Base-by-base conservation (phyloP, 2,113 vertebrate genomes). In the Orientallactaga bullata region DNA sequence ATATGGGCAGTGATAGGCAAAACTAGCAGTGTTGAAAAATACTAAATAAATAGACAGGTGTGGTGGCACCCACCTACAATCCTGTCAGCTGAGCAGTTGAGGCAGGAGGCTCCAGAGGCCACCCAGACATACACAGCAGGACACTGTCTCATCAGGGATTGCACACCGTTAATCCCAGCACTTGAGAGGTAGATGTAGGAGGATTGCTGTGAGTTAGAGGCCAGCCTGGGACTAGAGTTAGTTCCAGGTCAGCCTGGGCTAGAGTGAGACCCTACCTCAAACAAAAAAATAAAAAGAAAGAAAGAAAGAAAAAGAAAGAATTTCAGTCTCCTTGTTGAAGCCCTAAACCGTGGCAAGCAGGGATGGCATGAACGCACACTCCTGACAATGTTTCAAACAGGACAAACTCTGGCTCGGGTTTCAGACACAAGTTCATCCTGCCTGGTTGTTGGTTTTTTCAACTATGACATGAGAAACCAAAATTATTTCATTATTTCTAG, bases 1-100 rank as follows among this genome's bases (percentile, higher is more conserved):
- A 58, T n/a, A 89, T 87, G 20, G n/a, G 30, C 47, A 86, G 61
- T 35, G 47, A 71, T 2, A 81, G 37, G 35, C 58, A 96, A 94
- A 95, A 96, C 2, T 2, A 90, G 35, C 63, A 71, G 74, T 11
- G 0, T 85, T 47, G 21, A 61, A 93, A 90, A 58, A 73, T 28
- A 93, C 5, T 47, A 89, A 93, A 23, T 32, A 66, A 60, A 17
- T 26, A 39, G n/a, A 24, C 69, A 39, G 58, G 71, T 0, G 1
- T 32, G 21, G 39, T 47, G 11, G 11, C 39, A 37, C 71, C 26
- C 39, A 2, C 73, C 37, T 76, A 11, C 15, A 47, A 47, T 47
- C 42, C 65, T 42, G 32, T 63, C 18, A 37, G 55, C 30, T 35
- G 5, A 37, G 37, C 63, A 9, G 37, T 20, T 16, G 58, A 76